Conservation (phyloP, 2,797 vertebrate species). For the Acridotheres tristis region DNA sequence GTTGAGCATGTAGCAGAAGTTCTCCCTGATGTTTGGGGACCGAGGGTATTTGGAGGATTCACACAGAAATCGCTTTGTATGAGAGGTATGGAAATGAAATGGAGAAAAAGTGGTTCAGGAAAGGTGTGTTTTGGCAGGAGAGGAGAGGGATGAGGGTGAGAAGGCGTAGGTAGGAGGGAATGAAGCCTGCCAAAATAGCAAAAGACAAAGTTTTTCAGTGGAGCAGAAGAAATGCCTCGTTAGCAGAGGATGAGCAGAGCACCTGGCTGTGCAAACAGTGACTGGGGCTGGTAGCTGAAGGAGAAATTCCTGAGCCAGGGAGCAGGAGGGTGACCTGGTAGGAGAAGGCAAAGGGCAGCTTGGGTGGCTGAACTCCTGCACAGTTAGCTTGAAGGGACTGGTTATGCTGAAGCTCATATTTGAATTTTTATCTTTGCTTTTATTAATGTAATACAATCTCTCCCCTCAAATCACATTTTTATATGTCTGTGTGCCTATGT, state of each 20-base stretch:
- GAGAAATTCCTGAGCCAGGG: neutral
- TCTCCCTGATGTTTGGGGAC: neutral
- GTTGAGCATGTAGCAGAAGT: neutral
- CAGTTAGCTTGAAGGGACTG: neutral
- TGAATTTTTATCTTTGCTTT: neutral
- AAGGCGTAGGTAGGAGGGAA: neutral
- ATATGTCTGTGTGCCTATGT: neutral
- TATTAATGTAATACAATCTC: neutral
- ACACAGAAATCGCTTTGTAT: fast-evolving
- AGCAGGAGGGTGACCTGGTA: neutral
- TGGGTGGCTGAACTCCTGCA: neutral
- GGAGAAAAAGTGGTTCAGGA: neutral
- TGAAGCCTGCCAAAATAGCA: neutral
- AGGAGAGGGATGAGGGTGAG: neutral
- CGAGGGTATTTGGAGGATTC: neutral
- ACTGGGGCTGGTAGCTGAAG: neutral
- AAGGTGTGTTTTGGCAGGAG: neutral
- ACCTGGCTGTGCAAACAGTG: neutral
- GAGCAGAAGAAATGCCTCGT: neutral
- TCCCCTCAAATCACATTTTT: neutral
- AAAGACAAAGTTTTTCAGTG: neutral
- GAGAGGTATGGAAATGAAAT: neutral
- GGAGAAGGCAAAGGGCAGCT: neutral
- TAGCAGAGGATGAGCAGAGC: constrained; percentile 12
- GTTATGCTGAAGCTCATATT: neutral